These are phyloP conservation scores for Eudemis profundana DNA, from an alignment of 2,888 invertebrate genomes.

Conservation along the genomic window DNA sequence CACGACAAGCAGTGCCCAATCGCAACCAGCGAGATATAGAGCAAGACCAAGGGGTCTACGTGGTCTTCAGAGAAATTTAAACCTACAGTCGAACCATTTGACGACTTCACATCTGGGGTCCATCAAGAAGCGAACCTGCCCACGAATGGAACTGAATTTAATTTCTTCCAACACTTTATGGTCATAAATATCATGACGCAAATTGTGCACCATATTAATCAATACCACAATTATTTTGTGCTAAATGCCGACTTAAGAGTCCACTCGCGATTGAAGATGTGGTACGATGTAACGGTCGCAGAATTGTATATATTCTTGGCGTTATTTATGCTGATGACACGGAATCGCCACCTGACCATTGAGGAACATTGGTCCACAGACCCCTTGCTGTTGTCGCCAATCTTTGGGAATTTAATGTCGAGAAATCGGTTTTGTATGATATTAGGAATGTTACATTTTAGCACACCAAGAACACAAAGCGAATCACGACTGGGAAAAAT, in stretches of 20 bases:
- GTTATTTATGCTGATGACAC: not conserved
- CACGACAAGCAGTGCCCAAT: too few species aligned
- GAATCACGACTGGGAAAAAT: conserved; percentile 45
- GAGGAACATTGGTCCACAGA: conserved; percentile 16
- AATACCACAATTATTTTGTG: conserved; percentile 19
- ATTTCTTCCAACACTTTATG: not conserved
- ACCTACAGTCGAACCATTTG: too few species aligned
- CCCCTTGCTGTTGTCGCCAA: not conserved
- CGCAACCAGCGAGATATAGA: too few species aligned
- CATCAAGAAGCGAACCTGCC: too few species aligned
- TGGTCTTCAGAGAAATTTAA: too few species aligned
- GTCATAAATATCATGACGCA: not conserved
- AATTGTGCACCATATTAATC: conserved; percentile 13
- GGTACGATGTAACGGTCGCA: conserved; percentile 21
- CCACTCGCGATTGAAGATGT: conserved; percentile 45
- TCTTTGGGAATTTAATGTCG: conserved; percentile 1
- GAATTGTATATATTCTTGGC: conserved; percentile 1
- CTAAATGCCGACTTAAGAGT: conserved; percentile 14
- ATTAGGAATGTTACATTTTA: conserved; percentile 40
- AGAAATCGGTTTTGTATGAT: conserved; percentile 38
- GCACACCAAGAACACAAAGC: conserved; percentile 4
- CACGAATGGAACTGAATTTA: not conserved
- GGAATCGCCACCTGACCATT: not conserved
- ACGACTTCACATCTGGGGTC: too few species aligned
- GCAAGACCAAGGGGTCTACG: too few species aligned